Percentiles rank a stretch among this genome's conserved stretches.
phyloP scores from a whole-genome alignment of 2,113 vertebrate genomes.

The Gymnobelideus leadbeateri region DNA sequence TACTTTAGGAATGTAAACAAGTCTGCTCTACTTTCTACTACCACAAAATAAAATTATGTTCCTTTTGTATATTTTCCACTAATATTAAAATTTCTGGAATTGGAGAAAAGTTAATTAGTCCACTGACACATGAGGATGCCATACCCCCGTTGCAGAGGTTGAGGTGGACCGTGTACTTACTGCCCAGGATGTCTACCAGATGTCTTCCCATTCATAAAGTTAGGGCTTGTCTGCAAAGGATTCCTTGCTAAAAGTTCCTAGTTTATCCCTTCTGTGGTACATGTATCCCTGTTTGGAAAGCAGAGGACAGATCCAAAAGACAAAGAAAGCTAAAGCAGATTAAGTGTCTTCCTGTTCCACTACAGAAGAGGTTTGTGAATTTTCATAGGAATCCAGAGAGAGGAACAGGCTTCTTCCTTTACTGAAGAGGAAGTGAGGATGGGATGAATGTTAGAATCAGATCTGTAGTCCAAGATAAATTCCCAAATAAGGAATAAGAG shows the following conservation, averaged over 20 bases:
- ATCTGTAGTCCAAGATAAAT: slow-evolving; percentile 10
- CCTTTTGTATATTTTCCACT: slow-evolving; percentile 23
- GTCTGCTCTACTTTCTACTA: slow-evolving; percentile 7
- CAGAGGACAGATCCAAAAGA: background rate
- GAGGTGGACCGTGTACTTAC: background rate
- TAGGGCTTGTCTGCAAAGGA: slow-evolving; percentile 18
- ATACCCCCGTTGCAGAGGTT: background rate
- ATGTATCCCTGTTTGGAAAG: background rate
- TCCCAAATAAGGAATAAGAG: slow-evolving; percentile 9
- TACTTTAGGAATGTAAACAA: slow-evolving; percentile 45
- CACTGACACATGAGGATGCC: slow-evolving; percentile 51
- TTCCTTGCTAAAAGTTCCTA: background rate
- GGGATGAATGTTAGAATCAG: background rate
- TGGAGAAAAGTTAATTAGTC: slow-evolving; percentile 17
- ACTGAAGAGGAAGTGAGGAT: background rate
- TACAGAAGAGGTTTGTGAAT: slow-evolving; percentile 25
- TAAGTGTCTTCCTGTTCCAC: background rate
- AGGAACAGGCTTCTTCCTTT: background rate
- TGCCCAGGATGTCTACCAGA: background rate
- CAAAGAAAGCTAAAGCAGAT: background rate
- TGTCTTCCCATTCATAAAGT: background rate
- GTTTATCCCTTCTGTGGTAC: background rate
- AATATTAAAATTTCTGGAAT: slow-evolving; percentile 44
- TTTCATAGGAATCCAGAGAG: background rate
- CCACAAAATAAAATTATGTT: slow-evolving; percentile 42